Base-by-base conservation (phyloP, 2,888 invertebrate species). In the Orthosia cruda region DNA sequence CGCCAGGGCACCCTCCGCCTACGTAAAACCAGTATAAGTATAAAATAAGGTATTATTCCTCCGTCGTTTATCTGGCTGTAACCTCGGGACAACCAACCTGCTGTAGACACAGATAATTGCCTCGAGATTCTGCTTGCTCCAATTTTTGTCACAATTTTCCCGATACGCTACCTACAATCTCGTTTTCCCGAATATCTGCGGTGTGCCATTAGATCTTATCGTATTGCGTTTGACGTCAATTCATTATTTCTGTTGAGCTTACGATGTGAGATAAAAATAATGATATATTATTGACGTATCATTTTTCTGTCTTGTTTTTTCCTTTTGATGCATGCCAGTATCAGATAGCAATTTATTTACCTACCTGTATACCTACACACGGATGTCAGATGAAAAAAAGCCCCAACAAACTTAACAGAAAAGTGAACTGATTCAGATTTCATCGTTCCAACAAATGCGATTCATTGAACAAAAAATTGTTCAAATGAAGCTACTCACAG, bases 21-120 rank as follows among this genome's bases (percentile, higher is more conserved):
- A 64, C 66, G 65, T 62, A 61, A 26, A 81, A 67, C 58, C 57
- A 54, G 61, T 63, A 63, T 59, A 74, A 57, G 70, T 83, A 75
- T 80, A 80, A 72, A 80, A 77, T 80, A 75, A 59, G 70, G 69
- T 75, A 87, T 84, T 80, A 84, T 86, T 80, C 73, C 72, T 61
- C 50, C 58, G 59, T 71, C 62, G 91, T 91, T 94, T 94, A 94
- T 93, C 93, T 91, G 87, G 76, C 81, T 84, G 81, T 87, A 88
- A 88, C 87, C 89, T 83, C 75, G 84, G 86, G 89, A 88, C 87
- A 77, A n/a, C 85, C 86, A 88, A 92, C 88, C 89, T n/a, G 77
- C 88, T 90, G 91, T 91, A 93, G 91, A 92, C 90, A 91, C 87
- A 90, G 90, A 92, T 93, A 94, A 94, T 94, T 91, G 91, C 91